Conservation (phyloP, 2,888 invertebrate species). For the Alloscopus bannaensis region DNA sequence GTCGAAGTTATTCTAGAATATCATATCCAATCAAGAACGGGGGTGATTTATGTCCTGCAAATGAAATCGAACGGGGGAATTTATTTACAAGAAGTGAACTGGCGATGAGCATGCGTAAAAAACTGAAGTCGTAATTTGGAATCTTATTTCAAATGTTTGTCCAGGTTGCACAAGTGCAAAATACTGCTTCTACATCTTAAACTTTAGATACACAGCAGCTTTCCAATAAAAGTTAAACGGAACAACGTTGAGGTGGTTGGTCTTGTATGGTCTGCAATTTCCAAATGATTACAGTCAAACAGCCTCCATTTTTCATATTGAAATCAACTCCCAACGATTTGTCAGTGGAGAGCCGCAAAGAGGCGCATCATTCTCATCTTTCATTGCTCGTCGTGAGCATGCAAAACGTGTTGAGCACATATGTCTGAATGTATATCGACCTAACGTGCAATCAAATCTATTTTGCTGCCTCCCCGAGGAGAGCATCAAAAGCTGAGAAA, state of each 20-base stretch:
- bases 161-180: too few species aligned
- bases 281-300: neutral
- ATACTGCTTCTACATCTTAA: neutral
- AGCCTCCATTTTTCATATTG: neutral
- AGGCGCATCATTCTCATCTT: neutral
- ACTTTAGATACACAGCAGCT: neutral
- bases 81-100: too few species aligned
- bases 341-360: neutral
- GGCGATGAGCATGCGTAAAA: neutral
- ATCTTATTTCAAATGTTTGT: too few species aligned
- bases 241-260: neutral
- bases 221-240: neutral
- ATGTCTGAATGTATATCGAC: too few species aligned
- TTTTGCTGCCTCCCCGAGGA: neutral
- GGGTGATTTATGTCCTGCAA: slow-evolving; percentile 3
- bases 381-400: neutral
- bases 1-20: neutral
- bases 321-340: neutral
- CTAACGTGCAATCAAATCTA: too few species aligned
- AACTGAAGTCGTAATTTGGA: too few species aligned
- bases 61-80: neutral
- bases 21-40: neutral
- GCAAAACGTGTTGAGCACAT: neutral
- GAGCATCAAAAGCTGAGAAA: neutral
- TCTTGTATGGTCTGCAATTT: neutral